phyloP scores from a whole-genome alignment of 2,797 vertebrate genomes.

The Cichlasoma orientale region DNA sequence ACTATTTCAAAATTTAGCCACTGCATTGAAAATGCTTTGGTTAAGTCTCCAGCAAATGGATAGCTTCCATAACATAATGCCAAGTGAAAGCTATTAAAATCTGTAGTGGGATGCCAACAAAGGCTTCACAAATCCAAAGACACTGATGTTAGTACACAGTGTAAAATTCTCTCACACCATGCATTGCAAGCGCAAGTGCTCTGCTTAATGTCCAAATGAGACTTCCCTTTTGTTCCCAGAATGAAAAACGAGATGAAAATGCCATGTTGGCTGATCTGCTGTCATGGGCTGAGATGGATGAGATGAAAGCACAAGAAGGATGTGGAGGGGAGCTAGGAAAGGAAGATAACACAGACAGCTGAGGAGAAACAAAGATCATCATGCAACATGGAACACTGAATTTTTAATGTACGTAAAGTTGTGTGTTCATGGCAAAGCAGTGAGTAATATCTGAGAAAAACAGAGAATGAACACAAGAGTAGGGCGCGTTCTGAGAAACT shows the following conservation, averaged over 20 bases:
- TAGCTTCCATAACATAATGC: background rate
- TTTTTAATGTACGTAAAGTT: slow-evolving; percentile 34
- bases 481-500: background rate
- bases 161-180: slow-evolving; percentile 47
- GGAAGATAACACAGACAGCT: slow-evolving; percentile 65
- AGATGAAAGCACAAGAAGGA: slow-evolving; percentile 62
- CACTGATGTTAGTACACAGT: slow-evolving; percentile 21
- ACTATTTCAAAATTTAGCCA: background rate
- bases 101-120: slow-evolving; percentile 6
- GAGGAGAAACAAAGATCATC: slow-evolving; percentile 32
- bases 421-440: slow-evolving; percentile 44
- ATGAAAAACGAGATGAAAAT: slow-evolving; percentile 97
- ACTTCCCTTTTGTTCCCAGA: slow-evolving; percentile 99
- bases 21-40: background rate
- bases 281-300: slow-evolving; percentile 80
- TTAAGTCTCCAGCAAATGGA: background rate
- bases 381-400: slow-evolving; percentile 8
- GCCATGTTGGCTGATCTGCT: slow-evolving; percentile 86
- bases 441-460: slow-evolving; percentile 6
- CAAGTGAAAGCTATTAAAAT: background rate
- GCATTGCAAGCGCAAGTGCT: slow-evolving; percentile 35
- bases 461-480: background rate
- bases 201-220: slow-evolving; percentile 61
- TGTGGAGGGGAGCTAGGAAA: slow-evolving; percentile 42
- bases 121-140: background rate